Conservation (phyloP, 2,888 invertebrate genomes). For the Tinea semifulvella region DNA sequence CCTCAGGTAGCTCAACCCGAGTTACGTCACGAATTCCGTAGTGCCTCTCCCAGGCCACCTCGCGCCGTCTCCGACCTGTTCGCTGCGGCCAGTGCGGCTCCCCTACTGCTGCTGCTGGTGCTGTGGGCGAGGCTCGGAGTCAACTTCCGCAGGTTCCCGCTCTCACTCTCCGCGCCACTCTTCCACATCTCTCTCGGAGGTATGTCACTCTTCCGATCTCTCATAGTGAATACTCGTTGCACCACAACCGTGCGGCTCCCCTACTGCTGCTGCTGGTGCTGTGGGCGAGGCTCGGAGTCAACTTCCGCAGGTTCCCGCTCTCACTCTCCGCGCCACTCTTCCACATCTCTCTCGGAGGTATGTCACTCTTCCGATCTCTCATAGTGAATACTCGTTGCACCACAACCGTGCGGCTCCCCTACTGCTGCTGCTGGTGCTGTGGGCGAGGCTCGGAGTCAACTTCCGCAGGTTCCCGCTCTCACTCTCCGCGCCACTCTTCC, state of each 20-base stretch:
- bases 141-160: conserved; percentile 84
- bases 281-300: conserved; percentile 90
- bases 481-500: conserved; percentile 87
- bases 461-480: conserved; percentile 82
- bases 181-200: conserved; percentile 93
- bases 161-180: conserved; percentile 80
- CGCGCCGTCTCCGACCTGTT: conserved; percentile 89
- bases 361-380: too few relatives aligned
- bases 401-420: conserved; percentile 84
- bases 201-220: too few relatives aligned
- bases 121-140: conserved; percentile 90
- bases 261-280: conserved; percentile 82
- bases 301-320: conserved; percentile 83
- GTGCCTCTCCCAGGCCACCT: conserved; percentile 91
- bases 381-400: too few relatives aligned
- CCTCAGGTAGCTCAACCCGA: conserved; percentile 61
- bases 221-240: too few relatives aligned
- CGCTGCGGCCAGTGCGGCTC: conserved; percentile 82
- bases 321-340: conserved; percentile 86
- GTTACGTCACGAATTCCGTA: conserved; percentile 86
- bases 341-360: conserved; percentile 87
- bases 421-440: conserved; percentile 82
- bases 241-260: conserved; percentile 81
- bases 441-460: conserved; percentile 89
- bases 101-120: conserved; percentile 81